phyloP scores from a whole-genome alignment of 1,140 invertebrate species.

The Adoxophyes honmai region DNA sequence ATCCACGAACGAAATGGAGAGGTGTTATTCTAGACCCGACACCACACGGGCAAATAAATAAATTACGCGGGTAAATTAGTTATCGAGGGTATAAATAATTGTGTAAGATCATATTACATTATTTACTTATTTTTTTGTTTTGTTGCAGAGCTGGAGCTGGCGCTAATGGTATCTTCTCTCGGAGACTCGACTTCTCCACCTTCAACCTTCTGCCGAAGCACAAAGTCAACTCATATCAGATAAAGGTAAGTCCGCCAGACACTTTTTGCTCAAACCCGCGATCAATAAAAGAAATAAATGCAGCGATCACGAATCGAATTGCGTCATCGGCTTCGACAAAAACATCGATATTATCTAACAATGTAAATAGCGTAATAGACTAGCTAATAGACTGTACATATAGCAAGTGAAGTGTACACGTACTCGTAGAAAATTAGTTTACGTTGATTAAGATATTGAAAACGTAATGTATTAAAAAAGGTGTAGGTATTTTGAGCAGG shows the following conservation, averaged over 20 bases:
- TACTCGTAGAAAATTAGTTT: too few relatives aligned
- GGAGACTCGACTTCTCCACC: conserved; percentile 94
- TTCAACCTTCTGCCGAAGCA: conserved; percentile 95
- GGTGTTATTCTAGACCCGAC: too few relatives aligned
- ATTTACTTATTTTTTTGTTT: conserved; percentile 24
- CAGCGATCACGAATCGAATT: background rate
- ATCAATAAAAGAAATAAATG: background rate
- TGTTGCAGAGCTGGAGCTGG: conserved; percentile 88
- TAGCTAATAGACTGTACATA: background rate
- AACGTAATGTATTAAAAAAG: too few relatives aligned
- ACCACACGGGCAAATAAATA: too few relatives aligned
- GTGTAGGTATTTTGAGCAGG: too few relatives aligned
- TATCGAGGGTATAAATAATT: too few relatives aligned
- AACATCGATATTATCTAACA: background rate
- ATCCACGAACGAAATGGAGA: too few relatives aligned
- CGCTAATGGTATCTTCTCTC: conserved; percentile 92
- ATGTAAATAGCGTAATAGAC: background rate
- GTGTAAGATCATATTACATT: conserved; percentile 12
- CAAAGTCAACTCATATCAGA: conserved; percentile 99
- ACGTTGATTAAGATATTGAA: too few relatives aligned
- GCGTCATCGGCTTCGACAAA: background rate
- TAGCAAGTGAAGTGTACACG: background rate
- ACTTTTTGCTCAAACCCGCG: background rate
- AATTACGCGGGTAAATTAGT: too few relatives aligned
- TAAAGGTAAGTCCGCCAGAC: conserved; percentile 87